Base-by-base conservation (phyloP, 2,797 vertebrate species). In the Acrocephalus scirpaceus region DNA sequence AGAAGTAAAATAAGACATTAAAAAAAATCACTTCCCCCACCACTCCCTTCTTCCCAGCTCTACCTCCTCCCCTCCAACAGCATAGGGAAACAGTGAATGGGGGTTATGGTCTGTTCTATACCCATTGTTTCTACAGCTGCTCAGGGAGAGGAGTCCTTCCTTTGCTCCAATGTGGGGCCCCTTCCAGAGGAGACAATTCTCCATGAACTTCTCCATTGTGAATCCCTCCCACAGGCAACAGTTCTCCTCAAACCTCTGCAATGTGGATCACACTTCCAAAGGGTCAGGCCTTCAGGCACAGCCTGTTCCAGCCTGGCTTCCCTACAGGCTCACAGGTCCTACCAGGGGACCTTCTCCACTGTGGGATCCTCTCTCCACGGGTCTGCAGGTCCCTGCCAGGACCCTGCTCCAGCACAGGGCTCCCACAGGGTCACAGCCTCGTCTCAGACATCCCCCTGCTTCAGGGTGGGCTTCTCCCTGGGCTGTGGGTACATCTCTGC, bases 121-220 rank as follows among this genome's bases (percentile, higher is more conserved):
- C 16, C 2, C 25, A 5, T 6, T 23, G 8, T 16, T 64, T 29
- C 29, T 54, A 7, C 7, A 8, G 23, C n/a, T 64, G 19, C 42
- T 9, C 29, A 47, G 18, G 10, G 15, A 38, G 19, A 47, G 4
- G 14, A 38, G 14, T 20, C n/a, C 11, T 53, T 45, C 18, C 15
- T 38, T 20, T 38, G n/a, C 32, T 82, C 9, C 34, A n/a, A 11
- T 0, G 0, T 38, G 27, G 15, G 7, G 21, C 2, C 17, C 4
- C 8, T 54, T 22, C 23, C 23, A 45, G 17, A 18, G 15, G 22
- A 71, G n/a, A 45, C 18, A 27, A 9, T 7, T 45, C 16, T 61
- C 8, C 21, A 13, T 44, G 2, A 61, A 30, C 14, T 67, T 40
- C 29, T 67, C 22, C 29, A 47, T 0, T 17, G 9, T n/a, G 29